Evolutionary conservation across 2,797 vertebrate species (phyloP).

Genomic region (Macropus fuliginosus): DNA sequence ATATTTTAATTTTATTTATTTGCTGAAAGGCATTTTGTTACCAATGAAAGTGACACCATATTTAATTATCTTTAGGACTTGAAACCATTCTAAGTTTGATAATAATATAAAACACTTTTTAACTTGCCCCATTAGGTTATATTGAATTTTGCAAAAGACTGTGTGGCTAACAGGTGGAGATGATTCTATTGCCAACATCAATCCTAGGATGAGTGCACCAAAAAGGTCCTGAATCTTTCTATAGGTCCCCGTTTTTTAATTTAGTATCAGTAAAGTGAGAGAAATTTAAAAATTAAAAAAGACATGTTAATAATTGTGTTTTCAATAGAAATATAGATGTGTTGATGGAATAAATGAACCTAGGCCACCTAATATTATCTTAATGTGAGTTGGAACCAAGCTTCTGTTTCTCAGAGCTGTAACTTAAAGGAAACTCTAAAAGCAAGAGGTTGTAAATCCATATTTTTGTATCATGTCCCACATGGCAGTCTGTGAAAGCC

Average conservation of each 20-base stretch:
- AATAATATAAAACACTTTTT: conserved; percentile 69
- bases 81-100: conserved; percentile 56
- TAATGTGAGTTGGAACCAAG: background rate
- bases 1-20: conserved; percentile 64
- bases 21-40: conserved; percentile 65
- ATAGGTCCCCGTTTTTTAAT: conserved; percentile 17
- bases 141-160: conserved; percentile 25
- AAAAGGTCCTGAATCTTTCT: conserved; percentile 6
- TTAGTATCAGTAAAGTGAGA: background rate
- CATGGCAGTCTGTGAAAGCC: background rate
- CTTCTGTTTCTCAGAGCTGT: background rate
- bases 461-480: background rate
- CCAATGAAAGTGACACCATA: conserved; percentile 59
- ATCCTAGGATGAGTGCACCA: background rate
- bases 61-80: conserved; percentile 74
- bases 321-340: background rate
- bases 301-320: conserved; percentile 18
- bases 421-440: background rate
- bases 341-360: background rate
- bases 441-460: background rate
- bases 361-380: background rate
- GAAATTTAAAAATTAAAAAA: conserved; percentile 18
- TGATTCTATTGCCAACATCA: conserved; percentile 41
- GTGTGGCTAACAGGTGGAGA: conserved; percentile 59
- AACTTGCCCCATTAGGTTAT: conserved; percentile 75